These are phyloP conservation scores for Apteryx owenii DNA, from an alignment of 2,113 vertebrate genomes.

Conservation along the genomic window DNA sequence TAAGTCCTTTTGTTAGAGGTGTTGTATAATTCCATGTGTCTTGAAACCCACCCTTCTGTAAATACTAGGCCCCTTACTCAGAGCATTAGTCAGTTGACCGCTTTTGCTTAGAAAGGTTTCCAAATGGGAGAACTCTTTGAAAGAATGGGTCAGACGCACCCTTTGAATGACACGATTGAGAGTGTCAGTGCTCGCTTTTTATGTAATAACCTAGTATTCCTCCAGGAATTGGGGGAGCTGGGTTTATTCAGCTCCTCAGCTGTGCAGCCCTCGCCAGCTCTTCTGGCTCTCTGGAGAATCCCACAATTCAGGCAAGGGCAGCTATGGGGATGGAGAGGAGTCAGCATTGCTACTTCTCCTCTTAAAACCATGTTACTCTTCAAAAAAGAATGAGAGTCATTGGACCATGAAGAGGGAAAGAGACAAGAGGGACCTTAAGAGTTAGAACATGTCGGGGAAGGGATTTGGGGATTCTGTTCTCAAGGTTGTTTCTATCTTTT, in stretches of 20 bases:
- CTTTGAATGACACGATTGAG: not conserved
- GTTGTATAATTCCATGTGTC: fast-evolving
- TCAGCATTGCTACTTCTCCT: fast-evolving
- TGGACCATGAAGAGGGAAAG: not conserved
- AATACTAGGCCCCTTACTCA: not conserved
- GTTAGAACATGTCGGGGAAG: not conserved
- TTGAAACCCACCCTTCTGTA: not conserved
- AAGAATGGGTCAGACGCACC: not conserved
- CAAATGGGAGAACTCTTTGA: not conserved
- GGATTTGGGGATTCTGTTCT: not conserved
- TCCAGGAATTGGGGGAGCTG: not conserved
- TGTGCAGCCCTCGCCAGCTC: fast-evolving
- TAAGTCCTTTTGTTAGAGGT: not conserved
- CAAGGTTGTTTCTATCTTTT: not conserved
- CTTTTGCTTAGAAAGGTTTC: not conserved
- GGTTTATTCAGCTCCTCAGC: not conserved
- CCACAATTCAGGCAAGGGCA: not conserved
- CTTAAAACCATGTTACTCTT: not conserved
- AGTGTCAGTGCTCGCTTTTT: not conserved
- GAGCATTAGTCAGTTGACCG: not conserved
- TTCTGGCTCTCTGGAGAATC: not conserved
- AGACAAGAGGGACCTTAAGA: not conserved
- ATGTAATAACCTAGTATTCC: not conserved
- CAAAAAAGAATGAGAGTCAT: not conserved
- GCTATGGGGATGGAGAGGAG: not conserved